Evolutionary conservation across 2,797 vertebrate species (phyloP).

Genomic region (Danio aesculapii): DNA sequence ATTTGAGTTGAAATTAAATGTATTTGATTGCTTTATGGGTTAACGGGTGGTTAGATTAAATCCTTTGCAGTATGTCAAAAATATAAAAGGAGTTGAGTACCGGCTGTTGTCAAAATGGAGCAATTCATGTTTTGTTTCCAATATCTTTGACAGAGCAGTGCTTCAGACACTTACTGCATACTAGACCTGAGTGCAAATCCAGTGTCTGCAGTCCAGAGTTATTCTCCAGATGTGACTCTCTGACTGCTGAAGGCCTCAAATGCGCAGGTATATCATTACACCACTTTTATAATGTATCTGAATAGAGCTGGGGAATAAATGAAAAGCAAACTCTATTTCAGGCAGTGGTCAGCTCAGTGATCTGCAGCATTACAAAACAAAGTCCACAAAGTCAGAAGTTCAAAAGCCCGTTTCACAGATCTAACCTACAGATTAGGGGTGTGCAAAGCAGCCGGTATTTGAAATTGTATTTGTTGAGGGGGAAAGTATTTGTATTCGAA

Average conservation of each 20-base stretch:
- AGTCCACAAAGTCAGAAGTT: no score
- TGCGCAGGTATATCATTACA: slow-evolving; percentile 11
- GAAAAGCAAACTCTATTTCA: background rate
- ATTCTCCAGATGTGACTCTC: slow-evolving; percentile 54
- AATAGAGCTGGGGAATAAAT: slow-evolving; percentile 4
- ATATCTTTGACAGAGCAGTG: slow-evolving; percentile 10
- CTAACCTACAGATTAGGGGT: no score
- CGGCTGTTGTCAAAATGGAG: background rate
- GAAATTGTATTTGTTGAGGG: no score
- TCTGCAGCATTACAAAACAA: no score
- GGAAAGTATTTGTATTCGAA: no score
- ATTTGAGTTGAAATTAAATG: background rate
- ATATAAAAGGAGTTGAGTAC: slow-evolving; percentile 6
- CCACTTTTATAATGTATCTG: slow-evolving; percentile 2
- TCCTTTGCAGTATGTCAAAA: slow-evolving; percentile 13
- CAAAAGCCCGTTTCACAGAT: no score
- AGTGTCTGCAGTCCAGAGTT: slow-evolving; percentile 26
- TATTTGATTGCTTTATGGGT: background rate
- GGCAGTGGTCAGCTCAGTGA: background rate
- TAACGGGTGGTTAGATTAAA: background rate
- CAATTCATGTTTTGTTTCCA: background rate
- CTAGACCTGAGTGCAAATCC: slow-evolving; percentile 31
- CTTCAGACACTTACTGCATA: slow-evolving; percentile 11
- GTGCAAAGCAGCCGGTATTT: no score
- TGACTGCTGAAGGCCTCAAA: slow-evolving; percentile 13